These are phyloP conservation scores for Agrochola lychnidis DNA, from an alignment of 2,888 invertebrate genomes.

Conservation along the genomic window DNA sequence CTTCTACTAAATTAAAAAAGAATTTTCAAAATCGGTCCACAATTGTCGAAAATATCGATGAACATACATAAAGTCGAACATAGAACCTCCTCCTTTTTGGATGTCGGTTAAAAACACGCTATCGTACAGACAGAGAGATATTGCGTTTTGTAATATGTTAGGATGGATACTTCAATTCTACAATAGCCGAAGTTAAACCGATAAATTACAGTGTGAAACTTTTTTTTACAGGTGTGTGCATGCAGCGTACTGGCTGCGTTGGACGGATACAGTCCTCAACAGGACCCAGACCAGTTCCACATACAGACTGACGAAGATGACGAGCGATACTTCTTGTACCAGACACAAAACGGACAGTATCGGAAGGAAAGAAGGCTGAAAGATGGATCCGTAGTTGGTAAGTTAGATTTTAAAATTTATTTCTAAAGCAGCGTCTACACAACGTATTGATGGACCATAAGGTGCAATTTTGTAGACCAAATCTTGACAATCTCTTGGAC, in stretches of 20 bases:
- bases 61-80: too few species aligned
- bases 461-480: too few species aligned
- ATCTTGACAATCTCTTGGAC: too few species aligned
- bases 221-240: conserved; percentile 79
- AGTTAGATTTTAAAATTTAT: conserved; percentile 57
- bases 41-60: too few species aligned
- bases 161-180: neutral
- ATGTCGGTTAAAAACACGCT: too few species aligned
- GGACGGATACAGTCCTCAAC: conserved; percentile 91
- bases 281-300: conserved; percentile 95
- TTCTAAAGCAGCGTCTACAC: neutral
- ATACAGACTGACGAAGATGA: conserved; percentile 98
- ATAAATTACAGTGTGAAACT: neutral
- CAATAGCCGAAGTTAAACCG: neutral
- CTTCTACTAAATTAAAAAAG: too few species aligned
- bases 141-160: too few species aligned
- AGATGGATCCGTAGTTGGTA: conserved; percentile 96
- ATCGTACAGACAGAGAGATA: too few species aligned
- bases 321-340: conserved; percentile 96
- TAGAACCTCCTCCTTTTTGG: too few species aligned
- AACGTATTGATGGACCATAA: too few species aligned
- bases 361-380: conserved; percentile 96
- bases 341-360: conserved; percentile 97
- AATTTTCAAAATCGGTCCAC: too few species aligned
- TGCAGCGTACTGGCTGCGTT: conserved; percentile 84